phyloP scores from a whole-genome alignment of 2,113 vertebrate genomes.

The Numida meleagris region DNA sequence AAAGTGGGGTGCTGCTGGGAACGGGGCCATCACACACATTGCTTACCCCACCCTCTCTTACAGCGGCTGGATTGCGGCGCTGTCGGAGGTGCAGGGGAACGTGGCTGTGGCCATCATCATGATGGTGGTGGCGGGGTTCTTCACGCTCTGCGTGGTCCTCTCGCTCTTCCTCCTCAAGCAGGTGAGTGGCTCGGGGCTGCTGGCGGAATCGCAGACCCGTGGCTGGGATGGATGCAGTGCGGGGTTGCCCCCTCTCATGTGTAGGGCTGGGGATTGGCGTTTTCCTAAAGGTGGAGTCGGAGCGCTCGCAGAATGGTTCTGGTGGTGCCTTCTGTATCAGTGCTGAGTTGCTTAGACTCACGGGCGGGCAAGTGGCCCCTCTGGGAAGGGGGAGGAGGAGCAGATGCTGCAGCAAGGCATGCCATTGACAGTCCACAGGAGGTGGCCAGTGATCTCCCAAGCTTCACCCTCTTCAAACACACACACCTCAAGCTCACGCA shows the following conservation, averaged over 20 bases:
- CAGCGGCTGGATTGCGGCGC: constrained; percentile 93
- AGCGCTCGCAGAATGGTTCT: accelerated
- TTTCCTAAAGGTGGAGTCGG: accelerated
- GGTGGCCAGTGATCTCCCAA: neutral
- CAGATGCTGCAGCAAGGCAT: accelerated
- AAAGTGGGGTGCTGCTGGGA: neutral
- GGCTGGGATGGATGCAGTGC: neutral
- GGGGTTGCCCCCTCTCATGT: accelerated
- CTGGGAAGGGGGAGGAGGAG: neutral
- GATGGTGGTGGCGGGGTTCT: constrained; percentile 95
- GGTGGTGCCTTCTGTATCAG: accelerated
- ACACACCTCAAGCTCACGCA: neutral
- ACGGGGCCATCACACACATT: neutral
- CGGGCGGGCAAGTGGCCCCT: neutral
- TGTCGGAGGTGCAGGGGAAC: constrained; percentile 49
- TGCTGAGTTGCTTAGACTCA: too few species aligned
- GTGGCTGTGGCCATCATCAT: constrained; percentile 85
- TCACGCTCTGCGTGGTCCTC: constrained; percentile 86
- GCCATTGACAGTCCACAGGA: neutral
- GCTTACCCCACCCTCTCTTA: neutral
- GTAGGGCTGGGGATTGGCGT: neutral
- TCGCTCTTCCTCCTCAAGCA: constrained; percentile 90
- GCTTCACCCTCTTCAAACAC: accelerated
- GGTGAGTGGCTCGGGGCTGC: constrained; percentile 73
- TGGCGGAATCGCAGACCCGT: accelerated